Percentiles rank a stretch among this genome's conserved stretches.
Conservation (phyloP, 2,113 vertebrate genomes). For the Dascyllus trimaculatus region DNA sequence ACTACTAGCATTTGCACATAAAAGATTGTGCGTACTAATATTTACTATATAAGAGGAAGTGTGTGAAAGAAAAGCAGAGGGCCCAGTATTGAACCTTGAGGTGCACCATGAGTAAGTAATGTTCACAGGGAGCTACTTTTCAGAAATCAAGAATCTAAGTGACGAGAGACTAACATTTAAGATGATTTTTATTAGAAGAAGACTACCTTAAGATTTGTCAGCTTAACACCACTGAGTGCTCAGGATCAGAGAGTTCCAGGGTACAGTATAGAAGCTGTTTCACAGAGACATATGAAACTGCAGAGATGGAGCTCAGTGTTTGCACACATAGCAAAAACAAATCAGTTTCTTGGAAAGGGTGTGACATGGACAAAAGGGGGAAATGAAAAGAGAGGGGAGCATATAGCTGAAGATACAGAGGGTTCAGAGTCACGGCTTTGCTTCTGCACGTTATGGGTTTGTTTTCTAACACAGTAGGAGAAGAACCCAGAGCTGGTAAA, state of each 20-base stretch:
- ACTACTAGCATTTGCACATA: too few species aligned
- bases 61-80: background rate
- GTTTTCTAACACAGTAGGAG: constrained; percentile 26
- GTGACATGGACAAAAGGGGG: constrained; percentile 9
- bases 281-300: constrained; percentile 34
- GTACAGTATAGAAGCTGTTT: constrained; percentile 10
- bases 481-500: constrained; percentile 11
- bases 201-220: background rate
- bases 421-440: background rate
- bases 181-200: background rate
- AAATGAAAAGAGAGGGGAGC: background rate
- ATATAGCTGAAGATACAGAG: background rate
- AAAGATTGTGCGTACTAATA: too few species aligned
- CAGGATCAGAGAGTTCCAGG: background rate
- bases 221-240: background rate
- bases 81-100: background rate
- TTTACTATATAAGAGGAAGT: background rate
- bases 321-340: constrained; percentile 45
- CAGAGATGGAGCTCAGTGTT: constrained; percentile 13
- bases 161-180: too few species aligned
- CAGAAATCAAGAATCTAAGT: too few species aligned
- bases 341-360: constrained; percentile 47
- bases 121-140: background rate
- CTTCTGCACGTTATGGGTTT: background rate
- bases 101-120: background rate